Evolutionary conservation across 2,888 invertebrate species (phyloP).

Genomic region (Leptinotarsa rubiginosa): DNA sequence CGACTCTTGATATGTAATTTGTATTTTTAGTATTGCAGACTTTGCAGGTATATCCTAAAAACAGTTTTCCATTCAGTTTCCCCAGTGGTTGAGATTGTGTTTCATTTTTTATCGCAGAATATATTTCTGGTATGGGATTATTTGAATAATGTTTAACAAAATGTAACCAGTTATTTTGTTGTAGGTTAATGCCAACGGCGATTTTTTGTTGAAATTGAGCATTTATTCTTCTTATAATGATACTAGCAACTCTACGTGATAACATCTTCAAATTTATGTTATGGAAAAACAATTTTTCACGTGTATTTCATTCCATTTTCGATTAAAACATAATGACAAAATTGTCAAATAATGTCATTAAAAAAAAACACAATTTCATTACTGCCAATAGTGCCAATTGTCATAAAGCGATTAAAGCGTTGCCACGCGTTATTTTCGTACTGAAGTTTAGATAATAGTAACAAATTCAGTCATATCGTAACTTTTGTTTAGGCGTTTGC

Average conservation of each 20-base stretch:
- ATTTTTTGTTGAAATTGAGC: neutral
- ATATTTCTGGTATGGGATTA: neutral
- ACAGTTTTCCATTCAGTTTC: constrained; percentile 71
- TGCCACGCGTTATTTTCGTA: too few species aligned
- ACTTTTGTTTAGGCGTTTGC: too few species aligned
- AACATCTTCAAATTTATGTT: neutral
- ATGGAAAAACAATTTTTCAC: too few species aligned
- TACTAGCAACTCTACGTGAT: neutral
- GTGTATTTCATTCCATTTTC: too few species aligned
- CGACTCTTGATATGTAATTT: constrained; percentile 85
- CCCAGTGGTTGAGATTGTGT: constrained; percentile 49
- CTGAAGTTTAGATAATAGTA: too few species aligned
- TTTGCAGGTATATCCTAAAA: constrained; percentile 89
- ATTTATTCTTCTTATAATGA: neutral
- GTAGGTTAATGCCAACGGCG: neutral
- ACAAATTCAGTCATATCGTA: too few species aligned
- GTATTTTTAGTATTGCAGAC: constrained; percentile 82
- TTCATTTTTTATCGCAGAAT: neutral
- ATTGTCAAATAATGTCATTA: too few species aligned
- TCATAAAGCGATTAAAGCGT: too few species aligned
- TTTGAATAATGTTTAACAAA: neutral
- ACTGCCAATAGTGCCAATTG: too few species aligned
- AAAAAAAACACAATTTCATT: too few species aligned
- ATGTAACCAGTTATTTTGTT: neutral
- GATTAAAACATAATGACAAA: too few species aligned